phyloP scores from a whole-genome alignment of 2,888 invertebrate genomes.

The Nebria brevicollis region DNA sequence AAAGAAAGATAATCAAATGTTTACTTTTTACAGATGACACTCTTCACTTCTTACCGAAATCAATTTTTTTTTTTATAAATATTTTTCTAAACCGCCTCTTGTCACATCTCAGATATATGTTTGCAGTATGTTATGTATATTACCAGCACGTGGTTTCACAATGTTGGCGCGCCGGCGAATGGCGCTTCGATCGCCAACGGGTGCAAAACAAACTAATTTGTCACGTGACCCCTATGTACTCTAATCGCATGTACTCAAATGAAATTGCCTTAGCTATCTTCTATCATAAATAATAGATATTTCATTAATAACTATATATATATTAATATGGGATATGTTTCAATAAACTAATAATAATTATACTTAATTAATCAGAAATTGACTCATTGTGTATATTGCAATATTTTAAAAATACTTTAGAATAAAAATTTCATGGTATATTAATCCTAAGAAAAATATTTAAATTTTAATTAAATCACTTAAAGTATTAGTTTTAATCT shows the following conservation, averaged over 20 bases:
- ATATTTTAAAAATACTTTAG: too few relatives aligned
- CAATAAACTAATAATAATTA: not conserved
- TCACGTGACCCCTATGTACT: slow-evolving; percentile 21
- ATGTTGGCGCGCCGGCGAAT: slow-evolving; percentile 39
- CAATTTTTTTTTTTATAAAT: not conserved
- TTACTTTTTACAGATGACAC: not conserved
- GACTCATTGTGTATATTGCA: too few relatives aligned
- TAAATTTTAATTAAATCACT: too few relatives aligned
- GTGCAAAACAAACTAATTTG: slow-evolving; percentile 17
- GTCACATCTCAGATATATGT: slow-evolving; percentile 3
- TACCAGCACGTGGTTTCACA: slow-evolving; percentile 35
- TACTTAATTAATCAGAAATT: not conserved
- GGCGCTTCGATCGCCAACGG: slow-evolving; percentile 21
- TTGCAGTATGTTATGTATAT: slow-evolving; percentile 2
- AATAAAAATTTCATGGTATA: too few relatives aligned
- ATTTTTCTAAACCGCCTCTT: not conserved
- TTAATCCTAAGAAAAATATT: too few relatives aligned
- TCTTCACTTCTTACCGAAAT: not conserved
- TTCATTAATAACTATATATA: not conserved
- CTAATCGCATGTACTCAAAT: not conserved
- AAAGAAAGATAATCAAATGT: not conserved
- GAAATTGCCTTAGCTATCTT: not conserved
- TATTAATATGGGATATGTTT: not conserved
- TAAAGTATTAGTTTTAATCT: too few relatives aligned
- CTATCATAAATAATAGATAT: slow-evolving; percentile 17